Conservation (phyloP, 1,140 invertebrate species). For the Hylyphantes graminicola region DNA sequence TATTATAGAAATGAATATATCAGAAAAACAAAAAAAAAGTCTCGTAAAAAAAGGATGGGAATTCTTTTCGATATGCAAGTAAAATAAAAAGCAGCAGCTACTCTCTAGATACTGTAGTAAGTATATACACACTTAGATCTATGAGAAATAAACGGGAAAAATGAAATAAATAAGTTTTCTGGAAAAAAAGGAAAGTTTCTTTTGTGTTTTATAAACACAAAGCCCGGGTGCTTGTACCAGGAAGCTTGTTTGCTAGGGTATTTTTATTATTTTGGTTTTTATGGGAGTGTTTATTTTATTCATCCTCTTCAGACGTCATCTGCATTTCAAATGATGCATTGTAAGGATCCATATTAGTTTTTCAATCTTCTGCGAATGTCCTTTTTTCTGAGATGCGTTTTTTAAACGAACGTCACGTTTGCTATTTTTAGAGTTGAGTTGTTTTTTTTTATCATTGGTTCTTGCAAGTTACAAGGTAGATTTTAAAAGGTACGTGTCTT, state of each 20-base stretch:
- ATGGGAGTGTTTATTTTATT: not conserved
- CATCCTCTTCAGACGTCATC: slow-evolving; percentile 16
- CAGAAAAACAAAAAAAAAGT: slow-evolving; percentile 8
- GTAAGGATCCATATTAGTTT: not conserved
- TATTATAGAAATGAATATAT: slow-evolving; percentile 7
- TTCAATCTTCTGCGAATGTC: no score
- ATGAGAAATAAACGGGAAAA: slow-evolving; percentile 23
- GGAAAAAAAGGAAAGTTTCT: slow-evolving; percentile 20
- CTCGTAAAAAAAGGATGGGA: slow-evolving; percentile 2
- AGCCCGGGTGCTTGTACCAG: not conserved
- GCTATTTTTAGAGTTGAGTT: not conserved
- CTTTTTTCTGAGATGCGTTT: no score
- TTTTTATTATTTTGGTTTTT: slow-evolving; percentile 10
- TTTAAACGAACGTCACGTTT: no score
- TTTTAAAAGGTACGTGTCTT: not conserved
- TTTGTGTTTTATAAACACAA: slow-evolving; percentile 16
- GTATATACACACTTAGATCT: slow-evolving; percentile 20
- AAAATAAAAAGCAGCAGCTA: not conserved
- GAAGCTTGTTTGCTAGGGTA: not conserved
- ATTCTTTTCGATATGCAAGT: slow-evolving; percentile 2
- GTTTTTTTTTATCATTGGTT: not conserved
- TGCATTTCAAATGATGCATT: slow-evolving; percentile 45
- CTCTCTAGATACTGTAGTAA: slow-evolving; percentile 1
- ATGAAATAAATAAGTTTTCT: slow-evolving; percentile 28
- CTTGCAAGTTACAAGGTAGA: not conserved